Evolutionary conservation across 2,797 vertebrate genomes (phyloP), one percentile per base, ranked within the genome.

Genomic region (Pempheris klunzingeri): DNA sequence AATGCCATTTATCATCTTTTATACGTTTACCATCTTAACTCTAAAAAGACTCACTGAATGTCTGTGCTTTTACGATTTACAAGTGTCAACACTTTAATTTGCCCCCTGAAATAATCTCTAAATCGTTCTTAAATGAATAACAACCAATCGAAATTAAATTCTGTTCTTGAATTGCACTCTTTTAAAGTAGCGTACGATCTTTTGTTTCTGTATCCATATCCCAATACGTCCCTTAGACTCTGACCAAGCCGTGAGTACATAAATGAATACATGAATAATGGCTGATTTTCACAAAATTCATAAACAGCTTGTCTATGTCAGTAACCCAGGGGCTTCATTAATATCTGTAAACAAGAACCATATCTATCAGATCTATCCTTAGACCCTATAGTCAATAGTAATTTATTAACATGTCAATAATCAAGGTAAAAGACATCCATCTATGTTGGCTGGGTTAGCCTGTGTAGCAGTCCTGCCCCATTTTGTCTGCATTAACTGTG

Each of bases 271-370:
- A 84, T 80, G 24, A 81, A 74, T 64, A 58, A 84, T 67, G 17
- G 32, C 53, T 41, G 14, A 72, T 75, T 64, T 70, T 79, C 59
- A 68, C 28, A 20, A 32, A 78, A 61, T 69, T 50, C 59, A 71
- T 39, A 7, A 69, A 44, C 70, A 63, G 41, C 55, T 49, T 67
- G 46, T 85, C 66, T 75, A 77, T 68, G 41, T 82, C 60, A 71
- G 57, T 71, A 59, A 84, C 68, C 32, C 36, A 39, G 18, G 9
- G 26, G 69, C 54, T 76, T 88, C 69, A 82, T 87, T 82, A 74
- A 77, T 88, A 82, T 81, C 75, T 82, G 78, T 83, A 86, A 90
- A 88, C 60, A 77, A 81, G 61, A 85, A 62, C 49, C 62, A 63
- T 58, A 71, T 81, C 44, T 36, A 71, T 82, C 50, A 38, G 43